phyloP scores from a whole-genome alignment of 2,797 vertebrate species.

The Sebastes goodei region DNA sequence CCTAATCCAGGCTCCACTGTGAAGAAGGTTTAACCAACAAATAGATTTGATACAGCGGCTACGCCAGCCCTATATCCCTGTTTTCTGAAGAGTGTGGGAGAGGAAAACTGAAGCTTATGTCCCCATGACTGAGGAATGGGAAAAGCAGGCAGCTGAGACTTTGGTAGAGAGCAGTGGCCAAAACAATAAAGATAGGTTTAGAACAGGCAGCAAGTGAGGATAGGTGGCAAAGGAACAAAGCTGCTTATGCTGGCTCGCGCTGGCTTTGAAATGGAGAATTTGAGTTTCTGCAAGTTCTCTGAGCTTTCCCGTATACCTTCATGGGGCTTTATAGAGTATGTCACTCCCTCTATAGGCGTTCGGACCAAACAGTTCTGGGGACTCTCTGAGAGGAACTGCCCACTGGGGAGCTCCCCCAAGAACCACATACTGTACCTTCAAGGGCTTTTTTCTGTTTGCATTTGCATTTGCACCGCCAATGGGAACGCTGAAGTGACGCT shows the following conservation, averaged over 20 bases:
- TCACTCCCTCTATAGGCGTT: not conserved
- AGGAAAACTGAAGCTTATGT: conserved; percentile 58
- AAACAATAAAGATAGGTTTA: conserved; percentile 55
- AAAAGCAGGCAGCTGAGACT: conserved; percentile 53
- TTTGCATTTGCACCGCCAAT: too few relatives aligned
- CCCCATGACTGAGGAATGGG: conserved; percentile 54
- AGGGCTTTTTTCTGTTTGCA: too few relatives aligned
- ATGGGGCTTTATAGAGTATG: conserved; percentile 11
- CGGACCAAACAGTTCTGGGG: too few relatives aligned
- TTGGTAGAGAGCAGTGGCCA: conserved; percentile 39
- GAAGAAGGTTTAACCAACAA: conserved; percentile 58
- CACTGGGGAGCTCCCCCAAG: too few relatives aligned
- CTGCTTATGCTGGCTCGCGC: conserved; percentile 32
- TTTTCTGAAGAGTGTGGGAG: conserved; percentile 62
- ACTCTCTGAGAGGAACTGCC: too few relatives aligned
- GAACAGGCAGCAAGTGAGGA: conserved; percentile 45
- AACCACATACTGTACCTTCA: too few relatives aligned
- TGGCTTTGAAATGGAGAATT: conserved; percentile 46
- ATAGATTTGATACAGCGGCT: conserved; percentile 65
- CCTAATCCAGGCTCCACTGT: conserved; percentile 53
- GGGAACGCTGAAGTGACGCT: too few relatives aligned
- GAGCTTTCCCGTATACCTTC: conserved; percentile 24
- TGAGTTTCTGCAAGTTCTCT: conserved; percentile 36
- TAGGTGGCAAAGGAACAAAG: conserved; percentile 63
- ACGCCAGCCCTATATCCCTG: conserved; percentile 27